Evolutionary conservation across 2,888 invertebrate genomes (phyloP).

Genomic region (Hydriomena furcata): DNA sequence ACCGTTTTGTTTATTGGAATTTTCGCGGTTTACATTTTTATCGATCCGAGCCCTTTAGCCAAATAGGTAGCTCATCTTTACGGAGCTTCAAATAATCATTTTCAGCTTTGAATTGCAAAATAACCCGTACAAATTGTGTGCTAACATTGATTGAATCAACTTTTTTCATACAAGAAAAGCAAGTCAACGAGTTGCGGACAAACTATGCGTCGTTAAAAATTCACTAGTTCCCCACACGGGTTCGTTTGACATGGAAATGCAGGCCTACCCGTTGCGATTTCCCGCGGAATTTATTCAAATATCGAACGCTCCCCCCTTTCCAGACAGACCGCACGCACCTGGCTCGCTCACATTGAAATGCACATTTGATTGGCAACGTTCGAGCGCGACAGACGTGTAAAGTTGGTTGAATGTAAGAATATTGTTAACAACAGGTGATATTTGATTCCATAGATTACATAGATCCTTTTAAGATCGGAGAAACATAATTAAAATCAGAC

Average conservation of each 20-base stretch:
- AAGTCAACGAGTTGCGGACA: conserved; percentile 26
- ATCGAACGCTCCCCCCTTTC: conserved; percentile 37
- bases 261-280: conserved; percentile 60
- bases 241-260: conserved; percentile 80
- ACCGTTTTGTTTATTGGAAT: conserved; percentile 38
- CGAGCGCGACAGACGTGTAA: conserved; percentile 46
- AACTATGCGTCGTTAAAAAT: conserved; percentile 64
- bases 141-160: conserved; percentile 14
- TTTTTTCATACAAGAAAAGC: conserved; percentile 18
- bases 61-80: conserved; percentile 3
- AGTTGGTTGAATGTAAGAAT: conserved; percentile 25
- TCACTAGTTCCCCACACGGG: conserved; percentile 55
- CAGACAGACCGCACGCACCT: conserved; percentile 52
- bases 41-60: conserved; percentile 12
- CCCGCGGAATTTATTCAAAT: conserved; percentile 68
- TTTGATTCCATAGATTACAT: too few relatives aligned
- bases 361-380: conserved; percentile 66
- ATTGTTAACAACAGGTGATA: too few relatives aligned
- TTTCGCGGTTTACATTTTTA: conserved; percentile 30
- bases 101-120: conserved; percentile 1
- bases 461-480: too few relatives aligned
- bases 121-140: background rate
- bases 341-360: conserved; percentile 60
- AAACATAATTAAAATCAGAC: too few relatives aligned
- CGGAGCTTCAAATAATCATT: background rate